Percentiles rank a stretch among this genome's conserved stretches.
These are phyloP conservation scores for Erpetoichthys calabaricus DNA, from an alignment of 2,797 vertebrate species.

Conservation along the genomic window DNA sequence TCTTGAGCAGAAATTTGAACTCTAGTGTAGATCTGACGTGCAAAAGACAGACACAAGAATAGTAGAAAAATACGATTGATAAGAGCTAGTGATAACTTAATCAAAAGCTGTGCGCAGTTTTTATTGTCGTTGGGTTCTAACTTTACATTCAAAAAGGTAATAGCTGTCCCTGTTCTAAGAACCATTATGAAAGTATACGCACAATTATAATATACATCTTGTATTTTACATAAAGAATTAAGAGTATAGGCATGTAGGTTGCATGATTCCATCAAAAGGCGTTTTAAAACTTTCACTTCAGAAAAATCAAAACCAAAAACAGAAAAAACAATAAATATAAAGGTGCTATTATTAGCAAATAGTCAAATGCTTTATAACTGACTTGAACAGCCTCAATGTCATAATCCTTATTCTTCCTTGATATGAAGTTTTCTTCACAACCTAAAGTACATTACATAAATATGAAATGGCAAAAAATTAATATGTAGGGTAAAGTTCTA, in stretches of 20 bases:
- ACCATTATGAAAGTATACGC: constrained; percentile 68
- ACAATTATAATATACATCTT: constrained; percentile 69
- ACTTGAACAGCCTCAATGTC: constrained; percentile 37
- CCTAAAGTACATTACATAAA: constrained; percentile 53
- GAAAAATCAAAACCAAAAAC: constrained; percentile 29
- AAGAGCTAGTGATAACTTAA: constrained; percentile 58
- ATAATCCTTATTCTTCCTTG: constrained; percentile 46
- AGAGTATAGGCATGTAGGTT: constrained; percentile 83
- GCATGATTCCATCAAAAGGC: constrained; percentile 71
- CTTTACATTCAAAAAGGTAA: constrained; percentile 65
- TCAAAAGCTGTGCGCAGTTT: constrained; percentile 84
- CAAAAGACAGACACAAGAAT: too few species aligned
- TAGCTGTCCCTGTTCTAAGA: constrained; percentile 55
- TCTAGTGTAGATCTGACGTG: too few species aligned
- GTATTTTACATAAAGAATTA: constrained; percentile 66
- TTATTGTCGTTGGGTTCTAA: constrained; percentile 73
- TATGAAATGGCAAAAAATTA: constrained; percentile 36
- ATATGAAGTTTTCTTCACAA: constrained; percentile 47
- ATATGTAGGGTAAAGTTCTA: constrained; percentile 37
- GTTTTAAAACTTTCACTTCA: constrained; percentile 44
- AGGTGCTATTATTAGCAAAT: constrained; percentile 73
- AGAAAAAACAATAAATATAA: constrained; percentile 76
- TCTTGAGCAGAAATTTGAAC: too few species aligned
- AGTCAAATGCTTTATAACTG: constrained; percentile 31
- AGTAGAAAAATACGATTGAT: too few species aligned